A percentile compares a stretch with the other conserved stretches of the same genome.
Conservation (phyloP, 2,113 vertebrate genomes). For the Emydocephalus ijimae region DNA sequence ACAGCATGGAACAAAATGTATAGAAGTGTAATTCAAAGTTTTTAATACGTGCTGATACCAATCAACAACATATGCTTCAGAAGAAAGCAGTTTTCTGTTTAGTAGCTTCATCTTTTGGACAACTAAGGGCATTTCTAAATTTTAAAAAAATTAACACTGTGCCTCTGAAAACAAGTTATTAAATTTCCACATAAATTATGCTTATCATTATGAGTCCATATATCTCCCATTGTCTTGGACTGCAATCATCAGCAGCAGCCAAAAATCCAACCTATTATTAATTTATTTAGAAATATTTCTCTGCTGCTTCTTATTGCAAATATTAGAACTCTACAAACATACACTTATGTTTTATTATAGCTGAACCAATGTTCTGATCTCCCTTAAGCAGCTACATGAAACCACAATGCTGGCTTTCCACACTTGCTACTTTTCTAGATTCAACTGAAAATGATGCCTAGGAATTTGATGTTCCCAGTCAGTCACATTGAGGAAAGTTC, state of each 20-base stretch:
- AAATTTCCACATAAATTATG: background rate
- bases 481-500: background rate
- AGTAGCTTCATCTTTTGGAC: background rate
- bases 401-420: background rate
- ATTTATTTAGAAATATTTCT: background rate
- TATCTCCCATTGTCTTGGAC: background rate
- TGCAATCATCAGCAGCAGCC: background rate
- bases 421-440: background rate
- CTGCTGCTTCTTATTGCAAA: background rate
- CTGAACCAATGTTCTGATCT: background rate
- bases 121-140: background rate
- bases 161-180: background rate
- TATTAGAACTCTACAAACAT: background rate
- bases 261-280: background rate
- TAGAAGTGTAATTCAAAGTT: background rate
- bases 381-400: background rate
- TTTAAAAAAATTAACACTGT: background rate
- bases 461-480: background rate
- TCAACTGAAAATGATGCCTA: background rate
- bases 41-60: background rate
- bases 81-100: background rate
- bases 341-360: background rate
- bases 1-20: background rate
- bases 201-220: background rate
- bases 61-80: background rate